Conservation (phyloP, 2,797 vertebrate species). For the Poeciliopsis turneri region DNA sequence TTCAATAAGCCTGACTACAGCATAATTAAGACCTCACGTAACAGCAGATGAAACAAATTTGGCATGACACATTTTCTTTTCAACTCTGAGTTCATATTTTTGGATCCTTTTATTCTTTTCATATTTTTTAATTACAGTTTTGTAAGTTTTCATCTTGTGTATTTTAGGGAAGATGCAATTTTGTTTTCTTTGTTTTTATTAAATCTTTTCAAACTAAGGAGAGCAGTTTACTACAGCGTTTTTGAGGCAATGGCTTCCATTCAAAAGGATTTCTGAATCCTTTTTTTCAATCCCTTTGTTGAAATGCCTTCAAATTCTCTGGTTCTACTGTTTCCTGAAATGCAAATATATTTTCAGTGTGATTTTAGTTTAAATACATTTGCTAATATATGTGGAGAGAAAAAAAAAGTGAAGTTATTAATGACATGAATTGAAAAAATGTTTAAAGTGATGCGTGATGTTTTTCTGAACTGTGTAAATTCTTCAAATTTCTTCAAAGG, state of each 20-base stretch:
- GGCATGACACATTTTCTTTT: slow-evolving; percentile 26
- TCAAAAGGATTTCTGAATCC: not conserved
- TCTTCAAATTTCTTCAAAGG: no score
- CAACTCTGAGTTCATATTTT: not conserved
- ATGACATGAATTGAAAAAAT: not conserved
- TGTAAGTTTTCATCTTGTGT: not conserved
- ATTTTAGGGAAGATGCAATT: not conserved
- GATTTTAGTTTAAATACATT: not conserved
- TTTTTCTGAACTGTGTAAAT: not conserved
- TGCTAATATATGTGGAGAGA: not conserved
- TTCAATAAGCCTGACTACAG: slow-evolving; percentile 25
- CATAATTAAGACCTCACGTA: slow-evolving; percentile 32
- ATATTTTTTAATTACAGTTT: not conserved
- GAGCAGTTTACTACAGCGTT: not conserved
- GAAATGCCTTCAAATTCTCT: not conserved
- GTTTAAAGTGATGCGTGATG: not conserved
- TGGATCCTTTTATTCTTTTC: not conserved
- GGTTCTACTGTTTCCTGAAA: not conserved
- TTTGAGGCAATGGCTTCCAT: not conserved
- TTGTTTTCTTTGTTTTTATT: not conserved
- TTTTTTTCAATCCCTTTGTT: not conserved
- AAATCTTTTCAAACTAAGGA: not conserved
- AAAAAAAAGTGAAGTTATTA: not conserved
- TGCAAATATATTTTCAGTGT: not conserved
- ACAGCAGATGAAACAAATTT: slow-evolving; percentile 5